Evolutionary conservation across 2,888 invertebrate genomes (phyloP).

Genomic region (Nebria salina): DNA sequence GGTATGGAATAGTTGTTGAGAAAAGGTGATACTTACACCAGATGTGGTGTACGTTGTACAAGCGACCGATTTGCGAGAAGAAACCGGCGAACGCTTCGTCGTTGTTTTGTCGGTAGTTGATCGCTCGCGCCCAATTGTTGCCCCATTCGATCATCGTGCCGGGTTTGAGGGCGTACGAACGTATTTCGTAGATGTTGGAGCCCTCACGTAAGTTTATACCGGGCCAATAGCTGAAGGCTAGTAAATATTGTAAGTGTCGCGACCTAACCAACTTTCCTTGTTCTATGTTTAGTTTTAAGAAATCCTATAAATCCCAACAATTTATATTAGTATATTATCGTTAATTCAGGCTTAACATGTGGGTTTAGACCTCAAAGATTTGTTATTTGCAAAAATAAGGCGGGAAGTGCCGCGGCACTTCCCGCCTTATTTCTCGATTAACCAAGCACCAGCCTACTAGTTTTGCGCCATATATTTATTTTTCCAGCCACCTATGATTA

Average conservation of each 20-base stretch:
- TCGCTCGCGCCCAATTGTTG: constrained; percentile 97
- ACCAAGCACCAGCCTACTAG: too few species aligned
- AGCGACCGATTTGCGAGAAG: constrained; percentile 96
- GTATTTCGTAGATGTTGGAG: constrained; percentile 91
- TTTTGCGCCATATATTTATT: too few species aligned
- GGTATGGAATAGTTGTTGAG: too few species aligned
- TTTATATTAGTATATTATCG: not conserved
- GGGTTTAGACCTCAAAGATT: too few species aligned
- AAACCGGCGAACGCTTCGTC: constrained; percentile 97
- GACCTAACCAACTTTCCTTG: constrained; percentile 83
- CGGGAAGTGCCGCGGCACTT: too few species aligned
- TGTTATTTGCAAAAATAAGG: too few species aligned
- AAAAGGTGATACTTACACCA: constrained; percentile 84
- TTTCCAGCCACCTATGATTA: too few species aligned
- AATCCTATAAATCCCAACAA: constrained; percentile 68
- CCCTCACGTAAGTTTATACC: constrained; percentile 76
- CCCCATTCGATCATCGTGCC: constrained; percentile 99
- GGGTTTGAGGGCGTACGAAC: constrained; percentile 89
- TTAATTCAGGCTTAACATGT: not conserved
- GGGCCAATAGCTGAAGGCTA: constrained; percentile 99
- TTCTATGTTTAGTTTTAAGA: constrained; percentile 76
- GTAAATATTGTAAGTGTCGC: constrained; percentile 89
- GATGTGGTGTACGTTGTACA: constrained; percentile 98
- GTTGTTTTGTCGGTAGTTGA: constrained; percentile 87
- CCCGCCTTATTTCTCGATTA: too few species aligned